A percentile compares a stretch with the other conserved stretches of the same genome.
phyloP scores from a whole-genome alignment of 2,113 vertebrate species.

The Laticauda colubrina region DNA sequence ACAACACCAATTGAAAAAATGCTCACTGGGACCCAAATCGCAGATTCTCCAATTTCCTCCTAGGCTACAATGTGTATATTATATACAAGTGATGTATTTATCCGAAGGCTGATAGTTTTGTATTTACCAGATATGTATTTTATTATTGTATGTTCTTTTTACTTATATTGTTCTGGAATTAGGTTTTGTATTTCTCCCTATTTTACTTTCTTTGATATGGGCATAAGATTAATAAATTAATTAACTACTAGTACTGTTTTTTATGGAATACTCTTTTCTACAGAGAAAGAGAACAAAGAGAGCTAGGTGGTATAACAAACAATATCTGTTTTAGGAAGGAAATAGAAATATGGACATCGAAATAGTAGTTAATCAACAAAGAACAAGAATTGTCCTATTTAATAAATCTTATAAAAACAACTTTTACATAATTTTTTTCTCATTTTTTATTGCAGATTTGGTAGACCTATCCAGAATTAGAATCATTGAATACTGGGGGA shows the following conservation, averaged over 20 bases:
- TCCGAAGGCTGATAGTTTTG: not conserved
- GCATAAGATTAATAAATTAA: not conserved
- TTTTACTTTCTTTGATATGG: not conserved
- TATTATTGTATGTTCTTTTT: not conserved
- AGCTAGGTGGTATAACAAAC: not conserved
- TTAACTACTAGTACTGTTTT: not conserved
- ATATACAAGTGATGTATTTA: not conserved
- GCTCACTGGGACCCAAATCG: not conserved
- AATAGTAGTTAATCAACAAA: not conserved
- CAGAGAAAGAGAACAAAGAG: not conserved
- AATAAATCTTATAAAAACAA: not conserved
- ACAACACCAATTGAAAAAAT: not conserved
- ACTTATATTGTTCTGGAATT: not conserved
- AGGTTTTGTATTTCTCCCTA: not conserved
- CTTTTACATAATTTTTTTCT: not conserved
- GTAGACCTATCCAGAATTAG: not conserved
- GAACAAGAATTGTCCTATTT: not conserved
- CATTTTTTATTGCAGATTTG: constrained; percentile 32
- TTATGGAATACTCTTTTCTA: not conserved
- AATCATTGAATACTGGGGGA: not conserved
- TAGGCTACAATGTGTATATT: not conserved
- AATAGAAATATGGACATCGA: not conserved
- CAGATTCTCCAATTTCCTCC: not conserved
- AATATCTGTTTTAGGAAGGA: not conserved
- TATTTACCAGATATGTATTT: not conserved